Evolutionary conservation across 2,888 invertebrate species (phyloP).

Genomic region (Diabrotica balteata): DNA sequence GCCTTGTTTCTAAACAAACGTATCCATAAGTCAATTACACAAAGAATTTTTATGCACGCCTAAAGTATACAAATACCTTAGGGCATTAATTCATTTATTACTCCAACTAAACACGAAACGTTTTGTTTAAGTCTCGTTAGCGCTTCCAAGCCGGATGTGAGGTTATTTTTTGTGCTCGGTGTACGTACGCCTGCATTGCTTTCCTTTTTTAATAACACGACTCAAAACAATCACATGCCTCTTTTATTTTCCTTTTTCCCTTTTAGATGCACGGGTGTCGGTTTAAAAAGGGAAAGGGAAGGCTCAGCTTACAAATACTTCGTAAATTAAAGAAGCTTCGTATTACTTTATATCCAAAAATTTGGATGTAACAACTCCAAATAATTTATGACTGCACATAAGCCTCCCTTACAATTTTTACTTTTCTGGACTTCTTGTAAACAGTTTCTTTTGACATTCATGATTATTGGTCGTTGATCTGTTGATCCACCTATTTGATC

Average conservation of each 20-base stretch:
- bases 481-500: no score
- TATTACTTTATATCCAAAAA: no score
- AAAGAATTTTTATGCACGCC: conserved; percentile 23
- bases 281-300: no score
- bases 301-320: no score
- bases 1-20: conserved; percentile 8
- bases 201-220: conserved; percentile 41
- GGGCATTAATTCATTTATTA: conserved; percentile 36
- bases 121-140: conserved; percentile 38
- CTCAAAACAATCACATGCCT: conserved; percentile 38
- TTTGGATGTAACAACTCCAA: no score
- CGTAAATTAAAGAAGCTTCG: no score
- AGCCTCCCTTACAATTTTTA: no score
- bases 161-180: conserved; percentile 36
- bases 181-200: conserved; percentile 35
- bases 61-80: conserved; percentile 25
- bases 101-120: conserved; percentile 37
- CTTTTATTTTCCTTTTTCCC: conserved; percentile 32
- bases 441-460: no score
- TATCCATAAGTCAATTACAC: conserved; percentile 15
- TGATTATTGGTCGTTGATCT: no score
- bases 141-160: conserved; percentile 42
- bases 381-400: no score
- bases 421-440: no score
- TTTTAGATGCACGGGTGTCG: background rate